Percentiles rank a stretch among this genome's conserved stretches.
phyloP scores from a whole-genome alignment of 2,797 vertebrate species.

The Sebastes reedi region DNA sequence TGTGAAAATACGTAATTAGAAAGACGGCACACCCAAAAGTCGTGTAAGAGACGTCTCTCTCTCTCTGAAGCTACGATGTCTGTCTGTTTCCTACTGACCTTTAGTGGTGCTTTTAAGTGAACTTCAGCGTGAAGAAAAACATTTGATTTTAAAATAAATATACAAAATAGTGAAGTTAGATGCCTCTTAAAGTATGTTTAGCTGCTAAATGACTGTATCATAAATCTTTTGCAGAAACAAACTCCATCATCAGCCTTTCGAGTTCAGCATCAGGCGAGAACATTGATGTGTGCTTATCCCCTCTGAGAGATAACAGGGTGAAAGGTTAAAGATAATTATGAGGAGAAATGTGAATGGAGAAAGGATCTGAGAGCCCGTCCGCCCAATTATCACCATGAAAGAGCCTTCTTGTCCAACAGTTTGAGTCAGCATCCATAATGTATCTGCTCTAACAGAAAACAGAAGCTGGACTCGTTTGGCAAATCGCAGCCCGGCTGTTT shows the following conservation, averaged over 20 bases:
- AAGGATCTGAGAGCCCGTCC: conserved; percentile 18
- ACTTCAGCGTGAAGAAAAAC: too few species aligned
- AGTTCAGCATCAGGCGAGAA: not conserved
- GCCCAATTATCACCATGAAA: conserved; percentile 52
- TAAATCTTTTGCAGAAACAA: not conserved
- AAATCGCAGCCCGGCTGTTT: conserved; percentile 24
- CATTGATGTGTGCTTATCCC: conserved; percentile 7
- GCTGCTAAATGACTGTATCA: not conserved
- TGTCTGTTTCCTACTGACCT: too few species aligned
- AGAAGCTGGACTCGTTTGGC: conserved; percentile 18
- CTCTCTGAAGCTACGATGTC: too few species aligned
- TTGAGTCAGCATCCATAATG: conserved; percentile 46
- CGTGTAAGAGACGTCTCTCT: too few species aligned
- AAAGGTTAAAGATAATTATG: conserved; percentile 23
- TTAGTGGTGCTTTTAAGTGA: too few species aligned
- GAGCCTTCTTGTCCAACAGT: conserved; percentile 22
- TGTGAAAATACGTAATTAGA: too few species aligned
- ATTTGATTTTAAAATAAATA: not conserved
- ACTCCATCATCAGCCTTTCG: not conserved
- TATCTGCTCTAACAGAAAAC: conserved; percentile 40
- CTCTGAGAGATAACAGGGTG: not conserved
- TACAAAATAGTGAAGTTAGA: not conserved
- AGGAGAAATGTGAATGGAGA: conserved; percentile 18
- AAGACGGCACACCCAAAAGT: too few species aligned
- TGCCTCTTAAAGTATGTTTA: not conserved